phyloP scores from a whole-genome alignment of 2,797 vertebrate genomes.

The Sebastiscus tertius region DNA sequence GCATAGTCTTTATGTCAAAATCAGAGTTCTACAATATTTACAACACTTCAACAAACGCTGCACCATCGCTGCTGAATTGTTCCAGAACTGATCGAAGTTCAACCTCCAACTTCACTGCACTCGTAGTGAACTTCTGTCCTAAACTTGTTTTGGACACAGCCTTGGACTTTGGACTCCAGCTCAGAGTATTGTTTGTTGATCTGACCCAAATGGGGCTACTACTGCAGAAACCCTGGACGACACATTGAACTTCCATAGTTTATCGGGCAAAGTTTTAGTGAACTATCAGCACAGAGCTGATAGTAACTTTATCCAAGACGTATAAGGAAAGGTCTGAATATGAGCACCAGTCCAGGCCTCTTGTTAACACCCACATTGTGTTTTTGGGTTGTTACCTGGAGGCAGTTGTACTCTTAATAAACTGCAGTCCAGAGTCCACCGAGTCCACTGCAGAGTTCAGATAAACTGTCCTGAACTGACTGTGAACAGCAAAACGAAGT shows the following conservation, averaged over 20 bases:
- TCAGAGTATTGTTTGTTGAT: background rate
- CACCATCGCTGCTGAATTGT: background rate
- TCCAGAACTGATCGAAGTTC: background rate
- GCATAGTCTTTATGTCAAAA: background rate
- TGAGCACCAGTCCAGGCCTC: background rate
- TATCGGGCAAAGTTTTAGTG: background rate
- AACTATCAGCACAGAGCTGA: background rate
- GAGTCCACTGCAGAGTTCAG: background rate
- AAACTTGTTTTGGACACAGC: background rate
- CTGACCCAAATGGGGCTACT: background rate
- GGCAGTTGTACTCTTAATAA: background rate
- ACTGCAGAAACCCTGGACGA: background rate
- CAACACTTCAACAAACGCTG: background rate
- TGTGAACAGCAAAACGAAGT: background rate
- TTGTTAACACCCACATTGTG: background rate
- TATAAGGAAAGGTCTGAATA: background rate
- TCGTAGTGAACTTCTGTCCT: background rate
- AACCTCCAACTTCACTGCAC: background rate
- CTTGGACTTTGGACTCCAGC: background rate
- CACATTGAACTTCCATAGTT: background rate
- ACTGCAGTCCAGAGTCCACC: background rate
- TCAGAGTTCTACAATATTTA: background rate
- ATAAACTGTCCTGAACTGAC: background rate
- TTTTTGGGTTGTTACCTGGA: background rate
- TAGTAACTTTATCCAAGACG: background rate